Evolutionary conservation across 2,797 vertebrate genomes (phyloP).

Genomic region (Hafferia zeledoni): DNA sequence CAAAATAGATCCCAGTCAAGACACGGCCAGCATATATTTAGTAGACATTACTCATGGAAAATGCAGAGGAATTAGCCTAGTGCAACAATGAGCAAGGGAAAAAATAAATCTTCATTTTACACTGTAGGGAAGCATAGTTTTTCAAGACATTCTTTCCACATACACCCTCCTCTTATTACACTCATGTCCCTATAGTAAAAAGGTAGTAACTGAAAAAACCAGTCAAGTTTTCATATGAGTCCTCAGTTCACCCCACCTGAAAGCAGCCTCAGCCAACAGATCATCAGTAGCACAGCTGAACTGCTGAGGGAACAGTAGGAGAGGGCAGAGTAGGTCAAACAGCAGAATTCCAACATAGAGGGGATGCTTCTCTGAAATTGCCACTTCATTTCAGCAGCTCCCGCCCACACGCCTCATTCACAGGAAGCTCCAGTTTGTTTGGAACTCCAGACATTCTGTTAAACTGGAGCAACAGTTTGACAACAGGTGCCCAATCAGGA

Average conservation of each 20-base stretch:
- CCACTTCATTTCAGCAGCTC: background rate
- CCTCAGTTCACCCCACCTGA: background rate
- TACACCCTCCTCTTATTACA: background rate
- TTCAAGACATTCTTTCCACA: background rate
- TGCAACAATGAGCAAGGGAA: background rate
- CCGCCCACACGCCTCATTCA: background rate
- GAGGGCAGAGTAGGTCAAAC: background rate
- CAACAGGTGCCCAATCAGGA: background rate
- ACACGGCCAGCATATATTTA: background rate
- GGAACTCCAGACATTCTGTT: background rate
- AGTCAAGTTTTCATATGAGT: background rate
- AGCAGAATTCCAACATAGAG: background rate
- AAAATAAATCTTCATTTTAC: background rate
- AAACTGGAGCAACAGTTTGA: background rate
- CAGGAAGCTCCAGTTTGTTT: background rate
- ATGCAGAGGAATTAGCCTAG: background rate
- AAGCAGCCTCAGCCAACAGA: background rate
- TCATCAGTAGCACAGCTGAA: background rate
- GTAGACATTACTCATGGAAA: constrained; percentile 34
- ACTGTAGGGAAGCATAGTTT: background rate
- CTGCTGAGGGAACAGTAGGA: background rate
- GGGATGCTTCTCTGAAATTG: background rate
- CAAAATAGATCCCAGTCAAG: background rate
- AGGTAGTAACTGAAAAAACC: background rate
- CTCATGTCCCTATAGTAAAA: background rate